Base-by-base conservation (phyloP, 2,113 vertebrate species). In the Ceyx cyanopectus region DNA sequence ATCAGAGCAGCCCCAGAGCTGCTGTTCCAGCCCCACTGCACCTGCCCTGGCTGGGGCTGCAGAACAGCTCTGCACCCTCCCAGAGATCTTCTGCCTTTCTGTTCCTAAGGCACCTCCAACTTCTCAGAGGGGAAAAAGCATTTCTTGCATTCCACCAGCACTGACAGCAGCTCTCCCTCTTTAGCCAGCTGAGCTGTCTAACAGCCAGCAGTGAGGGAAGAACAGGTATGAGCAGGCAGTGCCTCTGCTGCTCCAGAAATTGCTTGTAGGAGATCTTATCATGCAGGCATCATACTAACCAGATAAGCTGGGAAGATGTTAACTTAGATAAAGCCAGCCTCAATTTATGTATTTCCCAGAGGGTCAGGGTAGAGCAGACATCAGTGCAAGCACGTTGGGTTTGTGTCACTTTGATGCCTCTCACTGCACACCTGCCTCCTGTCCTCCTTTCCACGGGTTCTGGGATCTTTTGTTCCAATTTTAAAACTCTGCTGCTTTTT, bases 331-430 rank as follows among this genome's bases (percentile, higher is more conserved):
- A 23, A 74, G 6, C 40, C 80, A 60, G 2, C 10, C 43, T 19
- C 57, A 9, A 24, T 37, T 20, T 26, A 6, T 10, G 21, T 7
- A 2, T 43, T n/a, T 32, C 82, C 70, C 79, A 41, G 66, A 22
- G 10, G 65, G 24, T 24, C 26, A 2, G n/a, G n/a, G 14, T 3
- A 56, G 27, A 62, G 62, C 62, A 72, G 60, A 10, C 43, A 24
- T 0, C 62, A 24, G 27, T 0, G 7, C 0, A 8, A 60, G 66
- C 22, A 15, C 54, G 10, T 5, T 0, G 17, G 0, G 10, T 87
- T 9, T 12, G 10, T 37, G 65, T 4, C 86, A 32, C 57, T 90
- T 46, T 12, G 34, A 77, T 62, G 61, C 60, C 61, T 89, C 65
- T 66, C 61, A 51, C 34, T 2, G 41, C 0, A 0, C 1, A 24